Conservation (phyloP, 23 tunicate species). For the Halocynthia aurantium region DNA sequence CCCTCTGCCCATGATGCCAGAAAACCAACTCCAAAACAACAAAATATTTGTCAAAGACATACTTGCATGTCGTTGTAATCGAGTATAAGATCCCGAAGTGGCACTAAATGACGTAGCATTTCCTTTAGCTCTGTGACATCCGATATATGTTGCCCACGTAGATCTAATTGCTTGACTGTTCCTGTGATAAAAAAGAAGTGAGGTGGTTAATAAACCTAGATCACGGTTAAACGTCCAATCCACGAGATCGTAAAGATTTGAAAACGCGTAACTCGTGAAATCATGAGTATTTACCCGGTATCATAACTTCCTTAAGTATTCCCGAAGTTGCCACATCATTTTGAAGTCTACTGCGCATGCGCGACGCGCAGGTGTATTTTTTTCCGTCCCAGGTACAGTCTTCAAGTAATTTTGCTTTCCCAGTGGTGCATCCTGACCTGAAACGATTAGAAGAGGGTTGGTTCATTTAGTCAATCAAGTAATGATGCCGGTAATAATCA, state of each 20-base stretch:
- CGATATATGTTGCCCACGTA: slow-evolving; percentile 14
- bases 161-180: slow-evolving; percentile 11
- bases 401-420: background rate
- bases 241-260: no score
- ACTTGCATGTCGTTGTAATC: slow-evolving; percentile 37
- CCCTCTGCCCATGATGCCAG: no score
- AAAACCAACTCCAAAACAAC: background rate
- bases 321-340: background rate
- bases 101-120: slow-evolving; percentile 19
- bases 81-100: slow-evolving; percentile 12
- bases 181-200: slow-evolving; percentile 12
- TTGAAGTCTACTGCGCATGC: slow-evolving; percentile 1
- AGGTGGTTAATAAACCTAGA: no score
- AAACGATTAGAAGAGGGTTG: background rate
- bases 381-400: slow-evolving; percentile 8
- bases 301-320: background rate
- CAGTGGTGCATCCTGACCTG: background rate
- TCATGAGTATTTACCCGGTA: background rate
- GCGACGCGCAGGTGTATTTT: background rate
- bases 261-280: no score
- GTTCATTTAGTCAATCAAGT: no score
- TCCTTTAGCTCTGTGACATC: slow-evolving; percentile 15
- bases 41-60: background rate
- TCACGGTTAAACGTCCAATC: no score
- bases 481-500: no score